Conservation (phyloP, 1,140 invertebrate genomes). For the Brachionus plicatilis region DNA sequence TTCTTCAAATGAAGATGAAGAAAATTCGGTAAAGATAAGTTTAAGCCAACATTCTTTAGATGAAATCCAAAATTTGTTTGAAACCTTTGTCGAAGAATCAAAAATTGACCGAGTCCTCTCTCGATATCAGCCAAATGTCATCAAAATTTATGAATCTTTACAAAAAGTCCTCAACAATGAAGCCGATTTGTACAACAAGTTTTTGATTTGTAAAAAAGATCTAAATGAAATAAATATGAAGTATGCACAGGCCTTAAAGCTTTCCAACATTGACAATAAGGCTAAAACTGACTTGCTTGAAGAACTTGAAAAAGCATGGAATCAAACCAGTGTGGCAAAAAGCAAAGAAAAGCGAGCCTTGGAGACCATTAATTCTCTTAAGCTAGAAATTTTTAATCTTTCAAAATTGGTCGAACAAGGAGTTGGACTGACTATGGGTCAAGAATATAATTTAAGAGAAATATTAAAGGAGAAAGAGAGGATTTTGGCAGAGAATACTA, state of each 20-base stretch:
- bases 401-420: conserved; percentile 55
- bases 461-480: conserved; percentile 53
- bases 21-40: background rate
- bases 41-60: background rate
- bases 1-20: background rate
- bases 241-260: background rate
- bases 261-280: conserved; percentile 8
- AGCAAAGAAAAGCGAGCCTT: conserved; percentile 56
- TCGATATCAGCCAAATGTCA: background rate
- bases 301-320: conserved; percentile 59
- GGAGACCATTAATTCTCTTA: conserved; percentile 56
- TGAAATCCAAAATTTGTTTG: background rate
- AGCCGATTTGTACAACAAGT: background rate
- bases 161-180: conserved; percentile 10
- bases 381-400: conserved; percentile 56
- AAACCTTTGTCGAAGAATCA: background rate
- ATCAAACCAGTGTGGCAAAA: conserved; percentile 57
- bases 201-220: background rate
- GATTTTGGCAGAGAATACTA: conserved; percentile 51
- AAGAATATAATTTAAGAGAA: conserved; percentile 50
- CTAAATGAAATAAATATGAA: background rate
- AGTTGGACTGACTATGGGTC: conserved; percentile 48
- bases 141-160: background rate
- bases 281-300: conserved; percentile 41
- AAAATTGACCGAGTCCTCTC: background rate